phyloP scores from a whole-genome alignment of 2,888 invertebrate genomes.

The Dasypogon diadema region DNA sequence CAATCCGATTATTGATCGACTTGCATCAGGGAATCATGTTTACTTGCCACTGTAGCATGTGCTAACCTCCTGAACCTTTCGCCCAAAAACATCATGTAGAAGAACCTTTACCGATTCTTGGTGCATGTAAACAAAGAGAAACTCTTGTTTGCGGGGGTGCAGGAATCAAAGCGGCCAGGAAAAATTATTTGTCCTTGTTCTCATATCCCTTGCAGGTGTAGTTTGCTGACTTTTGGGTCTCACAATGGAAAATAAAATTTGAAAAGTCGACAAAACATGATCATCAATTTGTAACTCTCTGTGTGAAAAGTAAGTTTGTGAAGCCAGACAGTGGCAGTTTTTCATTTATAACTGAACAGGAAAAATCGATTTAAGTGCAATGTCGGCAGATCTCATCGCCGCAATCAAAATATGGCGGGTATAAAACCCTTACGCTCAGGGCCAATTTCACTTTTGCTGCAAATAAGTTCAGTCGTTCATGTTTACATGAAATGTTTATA shows the following conservation, averaged over 20 bases:
- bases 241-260: slow-evolving; percentile 46
- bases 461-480: slow-evolving; percentile 7
- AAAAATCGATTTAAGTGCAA: slow-evolving; percentile 21
- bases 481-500: slow-evolving; percentile 11
- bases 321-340: neutral
- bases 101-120: neutral
- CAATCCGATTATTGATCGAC: slow-evolving; percentile 31
- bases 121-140: slow-evolving; percentile 23
- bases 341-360: slow-evolving; percentile 19
- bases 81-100: neutral
- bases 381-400: neutral
- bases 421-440: neutral
- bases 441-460: neutral
- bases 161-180: too few relatives aligned
- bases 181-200: slow-evolving; percentile 19
- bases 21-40: slow-evolving; percentile 19
- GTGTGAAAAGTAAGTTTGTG: neutral
- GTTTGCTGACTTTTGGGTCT: neutral
- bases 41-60: slow-evolving; percentile 27
- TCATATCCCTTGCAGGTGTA: neutral
- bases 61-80: neutral
- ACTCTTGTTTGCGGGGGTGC: neutral
- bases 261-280: slow-evolving; percentile 40
- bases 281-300: slow-evolving; percentile 44
- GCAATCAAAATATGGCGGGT: slow-evolving; percentile 26